Base-by-base conservation (phyloP, 2,113 vertebrate genomes). In the Paracanthobrama guichenoti region DNA sequence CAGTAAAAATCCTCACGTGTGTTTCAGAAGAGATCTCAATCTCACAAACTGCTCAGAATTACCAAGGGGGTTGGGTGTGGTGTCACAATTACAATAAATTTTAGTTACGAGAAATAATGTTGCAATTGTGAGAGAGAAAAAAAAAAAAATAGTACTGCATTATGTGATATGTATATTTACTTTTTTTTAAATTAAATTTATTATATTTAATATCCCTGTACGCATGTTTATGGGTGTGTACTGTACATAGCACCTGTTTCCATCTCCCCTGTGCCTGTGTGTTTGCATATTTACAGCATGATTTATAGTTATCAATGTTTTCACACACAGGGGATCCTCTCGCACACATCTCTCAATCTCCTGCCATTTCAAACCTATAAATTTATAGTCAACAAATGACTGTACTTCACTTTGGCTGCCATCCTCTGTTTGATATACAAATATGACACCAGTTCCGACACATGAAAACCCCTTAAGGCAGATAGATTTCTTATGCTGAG, bases 221-320 rank as follows among this genome's bases (percentile, higher is more conserved):
- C 7, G 53, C 18, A 44, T 46, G 39, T 57, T 44, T 84, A 64
- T 71, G 79, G 14, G 80, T 71, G 46, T 72, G 14, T 88, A 20
- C 3, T 78, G 18, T 86, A 79, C 2, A 46, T 14, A 48, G n/a
- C 62, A 81, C 26, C 62, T 81, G 62, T 81, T 81, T 35, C 59
- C 12, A 62, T 5, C 46, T 13, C 24, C 26, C n/a, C 13, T 66
- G 24, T 81, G 60, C 3, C 44, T 67, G 18, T 50, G 2, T 31
- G 44, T 67, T 67, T 50, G 11, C 26, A 48, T 13, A 35, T 67
- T 67, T 28, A 31, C 26, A 50, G 31, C 26, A 13, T 50, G 79
- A 81, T 81, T 81, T 67, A 81, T 81, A 35, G 62, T 35, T 67
- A 79, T 79, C 11, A 28, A 81, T 73, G 79, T 67, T 76, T 88